Conservation (phyloP, 2,797 vertebrate genomes). For the Platalea minor region DNA sequence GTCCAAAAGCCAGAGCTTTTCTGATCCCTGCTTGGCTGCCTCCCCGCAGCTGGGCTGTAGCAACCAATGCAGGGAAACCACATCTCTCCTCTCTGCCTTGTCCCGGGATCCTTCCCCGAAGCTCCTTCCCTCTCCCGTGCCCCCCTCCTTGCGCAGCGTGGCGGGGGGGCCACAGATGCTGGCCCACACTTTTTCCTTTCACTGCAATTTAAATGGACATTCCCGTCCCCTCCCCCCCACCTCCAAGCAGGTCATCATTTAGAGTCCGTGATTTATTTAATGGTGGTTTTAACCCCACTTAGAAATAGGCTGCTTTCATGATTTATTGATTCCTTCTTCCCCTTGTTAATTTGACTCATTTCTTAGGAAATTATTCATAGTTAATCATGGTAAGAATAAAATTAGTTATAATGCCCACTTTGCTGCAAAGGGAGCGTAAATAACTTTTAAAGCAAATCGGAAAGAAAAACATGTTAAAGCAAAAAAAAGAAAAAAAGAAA, state of each 20-base stretch:
- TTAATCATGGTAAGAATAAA: slow-evolving; percentile 79
- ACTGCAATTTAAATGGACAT: slow-evolving; percentile 35
- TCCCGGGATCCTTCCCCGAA: neutral
- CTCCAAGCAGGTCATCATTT: slow-evolving; percentile 26
- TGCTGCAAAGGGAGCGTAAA: slow-evolving; percentile 76
- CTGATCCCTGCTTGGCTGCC: neutral
- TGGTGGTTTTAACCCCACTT: slow-evolving; percentile 78
- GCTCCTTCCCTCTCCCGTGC: neutral
- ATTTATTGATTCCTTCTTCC: slow-evolving; percentile 79
- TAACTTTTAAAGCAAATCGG: slow-evolving; percentile 72
- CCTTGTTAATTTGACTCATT: slow-evolving; percentile 79
- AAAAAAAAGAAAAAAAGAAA: neutral
- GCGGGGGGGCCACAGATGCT: neutral
- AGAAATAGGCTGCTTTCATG: slow-evolving; percentile 72
- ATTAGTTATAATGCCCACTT: slow-evolving; percentile 75
- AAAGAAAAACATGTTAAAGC: slow-evolving; percentile 56
- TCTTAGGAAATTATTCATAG: slow-evolving; percentile 80
- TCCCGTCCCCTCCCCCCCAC: neutral
- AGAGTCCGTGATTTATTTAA: slow-evolving; percentile 75
- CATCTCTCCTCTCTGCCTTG: neutral
- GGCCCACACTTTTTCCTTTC: neutral
- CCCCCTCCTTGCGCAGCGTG: neutral
- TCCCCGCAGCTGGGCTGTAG: neutral
- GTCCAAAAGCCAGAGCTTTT: neutral
- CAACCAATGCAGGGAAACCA: neutral